Evolutionary conservation across 2,113 vertebrate genomes (phyloP).

Genomic region (Hippoglossus stenolepis): DNA sequence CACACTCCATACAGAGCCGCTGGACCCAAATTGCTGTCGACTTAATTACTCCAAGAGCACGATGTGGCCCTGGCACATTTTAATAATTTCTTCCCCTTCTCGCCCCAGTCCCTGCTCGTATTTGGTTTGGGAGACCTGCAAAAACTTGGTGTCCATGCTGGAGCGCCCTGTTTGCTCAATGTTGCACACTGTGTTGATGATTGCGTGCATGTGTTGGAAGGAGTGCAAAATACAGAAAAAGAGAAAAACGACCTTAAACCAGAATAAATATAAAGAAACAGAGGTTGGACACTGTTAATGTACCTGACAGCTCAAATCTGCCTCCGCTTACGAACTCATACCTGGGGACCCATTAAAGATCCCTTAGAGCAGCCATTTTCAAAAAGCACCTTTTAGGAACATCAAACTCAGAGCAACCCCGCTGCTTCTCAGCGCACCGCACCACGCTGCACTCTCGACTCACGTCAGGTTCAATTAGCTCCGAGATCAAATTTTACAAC

Average conservation of each 20-base stretch:
- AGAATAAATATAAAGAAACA: neutral
- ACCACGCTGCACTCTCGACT: slow-evolving; percentile 47
- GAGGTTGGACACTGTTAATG: neutral
- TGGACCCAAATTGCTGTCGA: slow-evolving; percentile 73
- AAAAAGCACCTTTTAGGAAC: slow-evolving; percentile 39
- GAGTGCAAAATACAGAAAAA: neutral
- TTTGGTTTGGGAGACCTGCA: slow-evolving; percentile 10
- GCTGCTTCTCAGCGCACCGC: slow-evolving; percentile 18
- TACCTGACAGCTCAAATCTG: neutral
- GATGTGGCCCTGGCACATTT: slow-evolving; percentile 69
- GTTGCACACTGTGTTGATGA: neutral
- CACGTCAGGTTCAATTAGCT: slow-evolving; percentile 64
- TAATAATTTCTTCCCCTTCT: slow-evolving; percentile 65
- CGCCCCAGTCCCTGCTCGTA: slow-evolving; percentile 13
- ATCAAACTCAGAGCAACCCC: slow-evolving; percentile 24
- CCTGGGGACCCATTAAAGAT: slow-evolving; percentile 8
- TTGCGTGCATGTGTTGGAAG: slow-evolving; percentile 1
- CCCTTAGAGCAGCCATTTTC: slow-evolving; percentile 47
- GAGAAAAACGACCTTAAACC: neutral
- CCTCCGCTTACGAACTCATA: slow-evolving; percentile 7
- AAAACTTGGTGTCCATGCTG: slow-evolving; percentile 4
- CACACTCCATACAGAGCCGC: slow-evolving; percentile 66
- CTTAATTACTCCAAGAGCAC: slow-evolving; percentile 74
- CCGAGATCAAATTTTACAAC: slow-evolving; percentile 46
- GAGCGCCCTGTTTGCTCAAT: neutral